Evolutionary conservation across 2,113 vertebrate genomes (phyloP).

Genomic region (Synchiropus splendidus): DNA sequence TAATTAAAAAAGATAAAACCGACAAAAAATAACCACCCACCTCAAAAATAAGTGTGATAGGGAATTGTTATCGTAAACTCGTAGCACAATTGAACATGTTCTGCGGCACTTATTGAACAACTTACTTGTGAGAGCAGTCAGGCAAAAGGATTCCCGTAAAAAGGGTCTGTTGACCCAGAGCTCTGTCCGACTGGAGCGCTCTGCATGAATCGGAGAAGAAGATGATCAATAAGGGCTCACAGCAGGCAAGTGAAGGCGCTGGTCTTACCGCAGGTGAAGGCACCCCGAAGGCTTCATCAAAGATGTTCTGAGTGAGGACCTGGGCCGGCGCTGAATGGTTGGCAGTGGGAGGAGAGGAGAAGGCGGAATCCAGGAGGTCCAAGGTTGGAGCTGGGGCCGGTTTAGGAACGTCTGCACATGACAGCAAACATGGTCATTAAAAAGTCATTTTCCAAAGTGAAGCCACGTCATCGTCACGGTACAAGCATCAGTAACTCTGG

Average conservation of each 20-base stretch:
- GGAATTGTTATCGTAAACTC: no score
- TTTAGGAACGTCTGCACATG: constrained; percentile 62
- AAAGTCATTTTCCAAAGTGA: constrained; percentile 1
- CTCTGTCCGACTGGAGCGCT: constrained; percentile 32
- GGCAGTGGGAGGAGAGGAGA: constrained; percentile 26
- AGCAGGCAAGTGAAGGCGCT: background rate
- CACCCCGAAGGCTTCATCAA: constrained; percentile 73
- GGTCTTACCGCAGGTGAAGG: constrained; percentile 61
- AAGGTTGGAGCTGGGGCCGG: constrained; percentile 34
- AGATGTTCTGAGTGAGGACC: constrained; percentile 41
- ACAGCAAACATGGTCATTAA: background rate
- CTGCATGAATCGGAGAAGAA: constrained; percentile 8
- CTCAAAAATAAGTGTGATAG: no score
- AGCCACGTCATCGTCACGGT: background rate
- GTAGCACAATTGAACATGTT: no score
- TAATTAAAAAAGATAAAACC: no score
- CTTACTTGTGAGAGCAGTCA: constrained; percentile 53
- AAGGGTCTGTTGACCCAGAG: constrained; percentile 49
- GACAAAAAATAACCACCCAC: no score
- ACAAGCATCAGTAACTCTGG: no score
- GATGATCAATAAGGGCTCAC: background rate
- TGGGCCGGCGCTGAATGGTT: constrained; percentile 19
- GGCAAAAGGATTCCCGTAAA: constrained; percentile 86
- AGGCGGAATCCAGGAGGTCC: constrained; percentile 43
- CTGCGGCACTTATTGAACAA: background rate